Base-by-base conservation (phyloP, 1,140 invertebrate species). In the Anthonomus grandis region DNA sequence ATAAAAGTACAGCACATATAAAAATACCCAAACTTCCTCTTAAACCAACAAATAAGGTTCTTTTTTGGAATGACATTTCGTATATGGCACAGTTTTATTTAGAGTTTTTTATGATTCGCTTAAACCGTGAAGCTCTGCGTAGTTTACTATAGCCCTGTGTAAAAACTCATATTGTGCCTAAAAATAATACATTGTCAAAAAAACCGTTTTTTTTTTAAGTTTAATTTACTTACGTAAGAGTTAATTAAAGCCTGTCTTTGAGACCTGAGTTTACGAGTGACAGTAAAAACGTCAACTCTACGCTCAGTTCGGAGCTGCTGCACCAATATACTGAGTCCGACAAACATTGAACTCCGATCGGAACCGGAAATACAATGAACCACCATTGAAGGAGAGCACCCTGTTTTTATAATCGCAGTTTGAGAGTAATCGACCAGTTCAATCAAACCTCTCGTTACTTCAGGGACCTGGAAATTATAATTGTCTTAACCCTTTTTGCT, bases 101-200 rank as follows among this genome's bases (percentile, higher is more conserved):
- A n/a, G n/a, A 52, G 24, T 49, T 48, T 37, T 64, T 71, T 64
- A 71, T 61, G 60, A 65, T 49, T 74, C 70, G 63, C 70, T 79
- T 56, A 85, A 70, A 70, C 88, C 87, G 76, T 92, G 89, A 61
- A 92, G 80, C 73, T 94, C 90, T 59, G 90, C 85, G 73, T 92
- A 93, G 75, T 92, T 92, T 51, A 91, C 81, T 72, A 93, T 88
- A 71, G 90, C 90, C 75, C 90, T 86, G 78, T 93, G 87, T 65
- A 92, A 78, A 78, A 94, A 93, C 81, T 93, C 90, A 73, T 93
- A 94, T 76, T 93, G 90, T 70, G 89, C 84, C 90, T 93, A 77
- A 13, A 84, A 61, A 55, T 41, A 55, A 62, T 62, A 52, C 48
- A 56, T 49, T 37, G 21, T 18, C 18, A 34, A 12, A 38, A 8